These are phyloP conservation scores for Gracilinanus agilis DNA, from an alignment of 2,113 vertebrate species.

Conservation along the genomic window DNA sequence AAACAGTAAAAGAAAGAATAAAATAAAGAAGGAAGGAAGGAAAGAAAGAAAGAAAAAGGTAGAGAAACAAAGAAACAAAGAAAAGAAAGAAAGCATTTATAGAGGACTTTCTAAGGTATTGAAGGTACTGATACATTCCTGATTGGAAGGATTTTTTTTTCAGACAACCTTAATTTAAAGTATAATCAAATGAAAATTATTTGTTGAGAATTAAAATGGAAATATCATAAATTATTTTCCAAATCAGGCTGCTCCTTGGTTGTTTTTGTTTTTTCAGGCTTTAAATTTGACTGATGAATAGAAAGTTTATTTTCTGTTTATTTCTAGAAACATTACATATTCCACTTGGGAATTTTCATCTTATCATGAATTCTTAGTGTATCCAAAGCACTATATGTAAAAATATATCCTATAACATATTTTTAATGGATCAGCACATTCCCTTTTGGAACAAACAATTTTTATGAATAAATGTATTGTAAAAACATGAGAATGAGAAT, in stretches of 20 bases:
- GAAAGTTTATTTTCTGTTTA: constrained; percentile 12
- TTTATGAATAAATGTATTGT: constrained; percentile 44
- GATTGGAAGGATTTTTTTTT: neutral
- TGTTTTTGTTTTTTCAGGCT: neutral
- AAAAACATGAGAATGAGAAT: neutral
- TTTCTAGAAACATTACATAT: neutral
- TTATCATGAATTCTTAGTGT: neutral
- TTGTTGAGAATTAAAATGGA: neutral
- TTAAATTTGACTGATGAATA: neutral
- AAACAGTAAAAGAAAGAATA: too few species aligned
- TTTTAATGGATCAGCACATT: constrained; percentile 12
- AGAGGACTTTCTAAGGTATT: neutral
- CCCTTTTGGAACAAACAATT: neutral
- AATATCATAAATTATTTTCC: neutral
- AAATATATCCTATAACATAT: neutral
- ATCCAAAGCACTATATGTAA: neutral
- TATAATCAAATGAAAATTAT: neutral
- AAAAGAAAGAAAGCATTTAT: too few species aligned
- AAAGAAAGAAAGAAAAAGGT: too few species aligned
- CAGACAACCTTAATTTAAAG: neutral
- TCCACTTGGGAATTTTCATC: neutral
- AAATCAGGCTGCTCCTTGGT: neutral
- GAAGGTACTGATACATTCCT: neutral
- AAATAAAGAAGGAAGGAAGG: too few species aligned
- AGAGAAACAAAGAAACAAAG: too few species aligned